These are phyloP conservation scores for Ephydatia muelleri DNA, from an alignment of 37 sponge, comb jelly and placozoan genomes.

Conservation along the genomic window DNA sequence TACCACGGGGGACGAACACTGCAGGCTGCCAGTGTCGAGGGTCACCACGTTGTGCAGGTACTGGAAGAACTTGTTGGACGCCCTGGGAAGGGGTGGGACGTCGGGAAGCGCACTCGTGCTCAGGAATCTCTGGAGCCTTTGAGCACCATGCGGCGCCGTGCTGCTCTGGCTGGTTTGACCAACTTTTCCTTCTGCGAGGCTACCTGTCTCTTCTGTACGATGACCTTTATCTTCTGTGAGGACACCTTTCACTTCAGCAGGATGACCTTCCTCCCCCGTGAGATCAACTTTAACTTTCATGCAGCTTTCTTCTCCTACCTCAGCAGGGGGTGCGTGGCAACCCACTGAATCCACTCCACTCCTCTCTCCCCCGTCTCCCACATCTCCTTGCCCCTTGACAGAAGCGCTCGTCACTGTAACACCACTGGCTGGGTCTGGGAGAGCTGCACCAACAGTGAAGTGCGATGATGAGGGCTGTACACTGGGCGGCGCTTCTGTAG, in stretches of 20 bases:
- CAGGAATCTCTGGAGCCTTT: background rate
- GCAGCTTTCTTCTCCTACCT: background rate
- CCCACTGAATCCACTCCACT: background rate
- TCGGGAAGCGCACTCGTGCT: background rate
- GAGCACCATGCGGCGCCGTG: background rate
- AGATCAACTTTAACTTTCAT: background rate
- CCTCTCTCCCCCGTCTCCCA: background rate
- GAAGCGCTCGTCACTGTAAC: too few species aligned
- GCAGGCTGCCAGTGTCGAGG: background rate
- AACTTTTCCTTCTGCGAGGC: background rate
- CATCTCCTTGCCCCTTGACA: background rate
- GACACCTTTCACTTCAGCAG: background rate
- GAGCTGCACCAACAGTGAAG: too few species aligned
- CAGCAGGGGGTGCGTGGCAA: too few species aligned
- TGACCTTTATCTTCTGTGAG: background rate
- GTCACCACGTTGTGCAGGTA: slow-evolving; percentile 33
- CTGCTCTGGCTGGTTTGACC: too few species aligned
- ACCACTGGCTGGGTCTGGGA: too few species aligned
- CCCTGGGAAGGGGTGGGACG: slow-evolving; percentile 5
- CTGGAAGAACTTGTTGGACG: slow-evolving; percentile 21
- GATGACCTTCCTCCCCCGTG: background rate
- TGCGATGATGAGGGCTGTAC: too few species aligned
- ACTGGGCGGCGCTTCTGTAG: background rate
- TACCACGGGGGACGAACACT: background rate
- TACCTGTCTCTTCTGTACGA: background rate